A percentile compares a stretch with the other conserved stretches of the same genome.
Conservation (phyloP, 1,140 invertebrate species). For the Cydia pomonella region DNA sequence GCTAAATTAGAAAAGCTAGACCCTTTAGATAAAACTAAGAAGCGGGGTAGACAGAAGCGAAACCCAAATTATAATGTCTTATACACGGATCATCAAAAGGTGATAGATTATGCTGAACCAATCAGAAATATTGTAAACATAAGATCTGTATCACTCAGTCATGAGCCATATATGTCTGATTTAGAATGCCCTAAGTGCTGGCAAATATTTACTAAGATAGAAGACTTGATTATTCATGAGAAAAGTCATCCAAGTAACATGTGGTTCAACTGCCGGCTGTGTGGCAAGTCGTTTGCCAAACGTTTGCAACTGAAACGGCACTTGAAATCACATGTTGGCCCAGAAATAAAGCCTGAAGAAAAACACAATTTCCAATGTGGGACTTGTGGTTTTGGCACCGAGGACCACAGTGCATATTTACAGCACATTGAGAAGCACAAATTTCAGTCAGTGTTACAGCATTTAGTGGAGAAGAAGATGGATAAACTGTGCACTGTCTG, state of each 20-base stretch:
- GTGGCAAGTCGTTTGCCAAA: constrained; percentile 69
- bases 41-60: constrained; percentile 62
- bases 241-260: constrained; percentile 65
- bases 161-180: constrained; percentile 45
- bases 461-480: constrained; percentile 59
- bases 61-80: constrained; percentile 62
- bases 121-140: constrained; percentile 62
- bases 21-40: constrained; percentile 58
- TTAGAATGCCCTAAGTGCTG: constrained; percentile 70
- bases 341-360: constrained; percentile 14
- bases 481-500: constrained; percentile 64
- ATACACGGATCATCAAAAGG: constrained; percentile 57
- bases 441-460: constrained; percentile 59
- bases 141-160: constrained; percentile 42
- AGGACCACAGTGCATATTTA: constrained; percentile 53
- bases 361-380: constrained; percentile 52
- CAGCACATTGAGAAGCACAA: constrained; percentile 73
- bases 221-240: constrained; percentile 62
- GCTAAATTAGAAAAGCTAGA: constrained; percentile 68
- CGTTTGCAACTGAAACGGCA: constrained; percentile 55
- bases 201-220: constrained; percentile 58
- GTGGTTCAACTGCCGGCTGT: constrained; percentile 68
- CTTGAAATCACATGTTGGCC: constrained; percentile 43
- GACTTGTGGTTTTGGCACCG: constrained; percentile 52
- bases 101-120: constrained; percentile 70